Evolutionary conservation across 2,113 vertebrate species (phyloP), one percentile per base, ranked within the genome.

Genomic region (Eubucco bourcierii): DNA sequence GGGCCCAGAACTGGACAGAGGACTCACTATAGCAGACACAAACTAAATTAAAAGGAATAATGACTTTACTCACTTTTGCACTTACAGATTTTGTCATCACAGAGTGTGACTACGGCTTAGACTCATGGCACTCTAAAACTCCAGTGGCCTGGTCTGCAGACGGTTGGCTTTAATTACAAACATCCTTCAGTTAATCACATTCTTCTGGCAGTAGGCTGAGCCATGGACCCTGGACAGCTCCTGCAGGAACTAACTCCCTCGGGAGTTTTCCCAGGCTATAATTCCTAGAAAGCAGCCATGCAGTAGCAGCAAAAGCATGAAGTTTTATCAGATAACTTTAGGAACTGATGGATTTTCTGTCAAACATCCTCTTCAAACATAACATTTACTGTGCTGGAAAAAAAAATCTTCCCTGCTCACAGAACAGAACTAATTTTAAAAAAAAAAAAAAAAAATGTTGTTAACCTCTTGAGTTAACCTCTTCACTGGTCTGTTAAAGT

Each of bases 31-130:
- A 92, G 44, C 52, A 92, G 65, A 56, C 47, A 81, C 1, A 9
- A 91, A 88, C 95, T 60, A 88, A 79, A 88, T 86, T 33, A 59
- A 88, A 89, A 82, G 55, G 9, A 83, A 76, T 66, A 19, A 86
- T 80, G 15, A 60, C 31, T 90, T 91, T 31, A 65, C 39, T 87
- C 34, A 4, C 10, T 47, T 90, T 90, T 85, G 12, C 60, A 68
- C 68, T 90, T 76, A 37, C 4, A n/a, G 50, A 66, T 79, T 82
- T 94, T 74, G 28, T 87, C 19, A 89, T 58, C 34, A n/a, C 6
- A 16, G 52, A 95, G 88, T 90, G 61, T 78, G 68, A 59, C 7
- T 50, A 52, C 72, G 88, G 14, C 64, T 90, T 39, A 84, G 58
- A 78, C 7, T 66, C 58, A 28, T 53, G 24, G 77, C n/a, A 80